phyloP scores from a whole-genome alignment of 2,113 vertebrate genomes.

The Tyto alba region DNA sequence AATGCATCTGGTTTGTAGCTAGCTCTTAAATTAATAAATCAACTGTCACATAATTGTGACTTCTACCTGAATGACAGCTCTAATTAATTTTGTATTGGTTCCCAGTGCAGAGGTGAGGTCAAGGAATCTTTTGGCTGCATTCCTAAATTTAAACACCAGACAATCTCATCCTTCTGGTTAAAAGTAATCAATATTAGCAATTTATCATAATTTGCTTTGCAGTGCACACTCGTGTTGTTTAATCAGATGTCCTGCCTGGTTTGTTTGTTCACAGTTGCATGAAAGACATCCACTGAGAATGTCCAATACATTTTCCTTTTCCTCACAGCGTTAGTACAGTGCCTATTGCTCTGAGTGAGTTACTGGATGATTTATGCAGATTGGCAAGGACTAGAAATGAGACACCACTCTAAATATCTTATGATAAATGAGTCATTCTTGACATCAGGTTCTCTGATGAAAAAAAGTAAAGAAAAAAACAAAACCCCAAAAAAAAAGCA shows the following conservation, averaged over 20 bases:
- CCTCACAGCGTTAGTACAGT: background rate
- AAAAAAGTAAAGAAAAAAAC: background rate
- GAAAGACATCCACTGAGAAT: constrained; percentile 13
- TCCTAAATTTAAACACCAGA: constrained; percentile 46
- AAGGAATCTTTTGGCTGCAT: constrained; percentile 49
- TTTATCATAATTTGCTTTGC: constrained; percentile 46
- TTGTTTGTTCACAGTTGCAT: constrained; percentile 35
- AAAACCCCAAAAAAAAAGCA: background rate
- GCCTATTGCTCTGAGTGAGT: background rate
- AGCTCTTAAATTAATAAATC: constrained; percentile 56
- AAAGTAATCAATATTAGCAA: constrained; percentile 50
- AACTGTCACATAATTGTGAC: constrained; percentile 31
- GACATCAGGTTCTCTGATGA: background rate
- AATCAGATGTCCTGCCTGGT: constrained; percentile 17
- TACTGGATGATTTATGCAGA: background rate
- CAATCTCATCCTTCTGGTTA: constrained; percentile 12
- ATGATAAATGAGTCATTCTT: background rate
- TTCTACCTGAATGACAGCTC: constrained; percentile 25
- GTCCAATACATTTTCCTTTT: background rate
- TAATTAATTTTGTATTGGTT: constrained; percentile 52
- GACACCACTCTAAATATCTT: background rate
- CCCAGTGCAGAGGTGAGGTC: constrained; percentile 40
- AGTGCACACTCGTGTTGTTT: background rate
- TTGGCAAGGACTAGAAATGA: background rate
- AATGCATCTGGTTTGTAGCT: background rate